Evolutionary conservation across 2,888 invertebrate genomes (phyloP), one percentile per base, ranked within the genome.

Genomic region (Eupithecia inturbata): DNA sequence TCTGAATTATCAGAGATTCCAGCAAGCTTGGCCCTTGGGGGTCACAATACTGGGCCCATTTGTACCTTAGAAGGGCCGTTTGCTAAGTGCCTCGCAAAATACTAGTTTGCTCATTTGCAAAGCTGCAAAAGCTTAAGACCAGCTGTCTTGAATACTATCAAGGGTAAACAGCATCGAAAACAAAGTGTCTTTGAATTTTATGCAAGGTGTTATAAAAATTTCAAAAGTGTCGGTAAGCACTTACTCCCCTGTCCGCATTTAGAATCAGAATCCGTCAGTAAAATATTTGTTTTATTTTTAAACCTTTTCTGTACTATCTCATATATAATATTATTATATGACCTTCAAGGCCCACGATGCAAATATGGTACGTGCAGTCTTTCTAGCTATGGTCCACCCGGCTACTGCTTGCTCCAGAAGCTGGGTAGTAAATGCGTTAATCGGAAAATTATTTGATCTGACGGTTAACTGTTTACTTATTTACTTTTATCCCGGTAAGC

Each of bases 21-120:
- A 31, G 62, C 62, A 62, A 19, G 28, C 31, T 31, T 19, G 19
- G 62, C 28, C 68, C 53, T 22, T 57, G 41, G 10, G 10, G 73
- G 73, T 73, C 70, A 70, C 45, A 70, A 67, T 67, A 70, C 73
- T 70, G 60, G 66, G 57, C 45, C 67, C 67, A 69, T 73, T 72
- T 33, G 33, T 67, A 26, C 74, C 71, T 28, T 71, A 74, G 53
- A 74, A 71, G 74, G 71, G 19, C 53, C 16, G 31, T 49, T 53
- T 31, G 12, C 68, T 74, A 68, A 74, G 70, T 74, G 74, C 70
- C 74, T 57, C 70, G 53, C 70, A 39, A 68, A 74, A 71, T 63
- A 71, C 62, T 71, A 74, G 66, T n/a, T 31, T 62, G 71, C 68
- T 71, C 66, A 74, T 74, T 71, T 74, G 67, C 74, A 71, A 68